A percentile compares a stretch with the other conserved stretches of the same genome.
phyloP scores from a whole-genome alignment of 2,797 vertebrate species.

The Lagothrix lagotricha region DNA sequence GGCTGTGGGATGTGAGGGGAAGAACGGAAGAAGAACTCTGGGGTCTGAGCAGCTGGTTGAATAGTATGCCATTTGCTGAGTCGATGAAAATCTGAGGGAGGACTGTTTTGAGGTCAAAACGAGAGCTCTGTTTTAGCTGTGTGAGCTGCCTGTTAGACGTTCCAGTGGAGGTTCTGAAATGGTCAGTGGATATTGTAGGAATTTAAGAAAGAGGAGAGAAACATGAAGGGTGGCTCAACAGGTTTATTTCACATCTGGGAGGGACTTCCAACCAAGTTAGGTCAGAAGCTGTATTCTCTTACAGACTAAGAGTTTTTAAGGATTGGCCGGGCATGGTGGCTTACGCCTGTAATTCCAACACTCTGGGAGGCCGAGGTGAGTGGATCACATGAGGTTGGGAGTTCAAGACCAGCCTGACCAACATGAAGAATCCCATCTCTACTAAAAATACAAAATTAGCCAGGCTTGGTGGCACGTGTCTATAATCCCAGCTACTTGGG shows the following conservation, averaged over 20 bases:
- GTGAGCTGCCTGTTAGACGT: background rate
- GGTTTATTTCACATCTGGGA: background rate
- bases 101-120: background rate
- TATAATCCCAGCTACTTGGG: no score
- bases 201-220: background rate
- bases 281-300: background rate
- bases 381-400: no score
- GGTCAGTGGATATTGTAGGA: background rate
- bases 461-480: no score
- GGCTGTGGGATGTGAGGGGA: background rate
- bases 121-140: background rate
- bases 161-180: background rate
- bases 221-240: background rate
- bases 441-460: no score
- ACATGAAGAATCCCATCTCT: no score
- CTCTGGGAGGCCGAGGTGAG: no score
- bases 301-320: background rate
- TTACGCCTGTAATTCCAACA: no score
- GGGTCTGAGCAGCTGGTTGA: background rate
- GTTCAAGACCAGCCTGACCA: no score
- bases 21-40: background rate
- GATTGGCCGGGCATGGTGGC: background rate
- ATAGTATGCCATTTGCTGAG: background rate
- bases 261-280: background rate
- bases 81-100: background rate